Conservation (phyloP, 2,888 invertebrate genomes). For the Odontocolon sp. region DNA sequence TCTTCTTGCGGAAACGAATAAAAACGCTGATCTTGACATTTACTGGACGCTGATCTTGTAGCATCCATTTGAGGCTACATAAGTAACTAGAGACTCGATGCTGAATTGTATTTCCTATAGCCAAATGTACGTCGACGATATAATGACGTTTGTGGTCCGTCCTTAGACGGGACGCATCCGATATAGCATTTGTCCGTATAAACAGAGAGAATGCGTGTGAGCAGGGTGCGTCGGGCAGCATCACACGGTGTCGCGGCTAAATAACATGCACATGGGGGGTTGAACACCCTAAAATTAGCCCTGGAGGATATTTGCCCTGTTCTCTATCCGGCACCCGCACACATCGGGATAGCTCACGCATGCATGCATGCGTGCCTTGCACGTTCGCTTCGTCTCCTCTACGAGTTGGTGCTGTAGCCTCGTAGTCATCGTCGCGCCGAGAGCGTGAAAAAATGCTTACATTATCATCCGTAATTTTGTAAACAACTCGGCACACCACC, state of each 20-base stretch:
- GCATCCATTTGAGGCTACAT: too few relatives aligned
- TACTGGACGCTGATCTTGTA: too few relatives aligned
- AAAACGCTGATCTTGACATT: too few relatives aligned
- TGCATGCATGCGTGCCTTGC: conserved; percentile 27
- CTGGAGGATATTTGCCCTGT: conserved; percentile 66
- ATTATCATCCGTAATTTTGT: conserved; percentile 81
- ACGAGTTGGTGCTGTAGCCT: conserved; percentile 18
- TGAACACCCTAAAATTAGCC: conserved; percentile 81
- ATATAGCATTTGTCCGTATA: conserved; percentile 41
- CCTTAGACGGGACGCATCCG: not conserved
- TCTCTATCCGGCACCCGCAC: conserved; percentile 62
- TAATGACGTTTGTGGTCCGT: conserved; percentile 32
- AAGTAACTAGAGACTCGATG: too few relatives aligned
- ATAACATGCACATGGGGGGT: conserved; percentile 66
- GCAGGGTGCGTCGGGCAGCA: conserved; percentile 37
- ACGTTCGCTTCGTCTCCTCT: conserved; percentile 9
- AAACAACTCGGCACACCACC: conserved; percentile 72
- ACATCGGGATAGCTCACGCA: conserved; percentile 60
- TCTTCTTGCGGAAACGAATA: too few relatives aligned
- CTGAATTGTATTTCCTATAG: too few relatives aligned
- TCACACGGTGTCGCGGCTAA: conserved; percentile 51
- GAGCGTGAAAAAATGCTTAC: conserved; percentile 80
- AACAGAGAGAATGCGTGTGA: conserved; percentile 27
- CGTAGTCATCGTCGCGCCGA: conserved; percentile 63
- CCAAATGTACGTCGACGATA: too few relatives aligned